Evolutionary conservation across 2,113 vertebrate genomes (phyloP), one percentile per base, ranked within the genome.

Genomic region (Herpailurus yagouaroundi): DNA sequence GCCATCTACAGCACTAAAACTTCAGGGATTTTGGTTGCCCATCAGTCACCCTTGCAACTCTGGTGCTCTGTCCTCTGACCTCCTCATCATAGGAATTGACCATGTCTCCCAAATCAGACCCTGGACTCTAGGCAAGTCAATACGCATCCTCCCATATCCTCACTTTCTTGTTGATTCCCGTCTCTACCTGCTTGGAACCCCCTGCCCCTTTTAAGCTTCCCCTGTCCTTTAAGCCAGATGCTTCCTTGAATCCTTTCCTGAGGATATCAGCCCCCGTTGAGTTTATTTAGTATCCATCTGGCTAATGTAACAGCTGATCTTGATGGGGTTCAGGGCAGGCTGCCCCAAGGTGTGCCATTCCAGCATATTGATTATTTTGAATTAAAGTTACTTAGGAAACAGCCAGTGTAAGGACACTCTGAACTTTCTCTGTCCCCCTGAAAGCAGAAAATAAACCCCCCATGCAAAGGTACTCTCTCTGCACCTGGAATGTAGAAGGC

Each of bases 181-280:
- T n/a, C 71, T 84, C 77, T 45, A 4, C 38, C 33, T n/a, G 14
- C 12, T n/a, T 9, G 38, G 27, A 89, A 14, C 3, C 27, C 18
- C 27, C 25, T 33, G n/a, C 36, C 57, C n/a, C 38, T 41, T 71
- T 41, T 36, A n/a, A 60, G 55, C 38, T 16, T 79, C 29, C 7
- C 63, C 16, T 85, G 1, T 68, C 66, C 66, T 89, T 90, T 45
- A 60, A 41, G 50, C 2, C 3, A 73, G 71, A 80, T 13, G 73
- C 50, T 95, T 96, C 91, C 68, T 66, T 86, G 38, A 92, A 94
- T 36, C 31, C 79, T 89, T 85, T 89, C 33, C 82, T 41, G 52
- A 79, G 91, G 64, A 83, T 57, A 57, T 63, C 11, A 8, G 68
- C 18, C 48, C 33, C 8, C 1, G 0, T 0, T 21, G 14, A 93